These are phyloP conservation scores for Meteorus cinctellus DNA, from an alignment of 2,888 invertebrate genomes.

Conservation along the genomic window DNA sequence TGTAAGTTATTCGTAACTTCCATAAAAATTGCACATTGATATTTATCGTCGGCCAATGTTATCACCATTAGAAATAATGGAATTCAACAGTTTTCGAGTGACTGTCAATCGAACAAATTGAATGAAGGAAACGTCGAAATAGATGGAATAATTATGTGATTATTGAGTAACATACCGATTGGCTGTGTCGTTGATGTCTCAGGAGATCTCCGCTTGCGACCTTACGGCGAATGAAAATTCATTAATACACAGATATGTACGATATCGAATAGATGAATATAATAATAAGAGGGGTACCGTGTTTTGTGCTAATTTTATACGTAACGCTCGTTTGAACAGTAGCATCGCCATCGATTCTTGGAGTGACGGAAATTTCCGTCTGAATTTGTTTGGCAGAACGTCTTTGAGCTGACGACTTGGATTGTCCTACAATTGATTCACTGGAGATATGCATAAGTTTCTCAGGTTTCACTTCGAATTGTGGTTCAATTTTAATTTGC, in stretches of 20 bases:
- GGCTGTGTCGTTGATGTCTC: constrained; percentile 54
- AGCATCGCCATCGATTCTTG: constrained; percentile 74
- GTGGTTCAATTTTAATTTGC: constrained; percentile 65
- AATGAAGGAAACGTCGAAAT: too few relatives aligned
- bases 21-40: too few relatives aligned
- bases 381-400: constrained; percentile 66
- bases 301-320: constrained; percentile 82
- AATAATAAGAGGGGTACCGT: constrained; percentile 69
- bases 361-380: constrained; percentile 55
- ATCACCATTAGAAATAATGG: too few relatives aligned
- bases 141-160: background rate
- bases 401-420: constrained; percentile 65
- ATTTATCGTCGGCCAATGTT: too few relatives aligned
- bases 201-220: constrained; percentile 66
- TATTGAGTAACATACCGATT: constrained; percentile 56
- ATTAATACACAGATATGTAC: background rate
- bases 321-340: constrained; percentile 87
- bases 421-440: constrained; percentile 64
- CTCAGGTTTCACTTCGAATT: constrained; percentile 69
- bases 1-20: too few relatives aligned
- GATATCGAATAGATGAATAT: background rate
- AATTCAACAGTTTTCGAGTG: too few relatives aligned
- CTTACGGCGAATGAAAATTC: constrained; percentile 56
- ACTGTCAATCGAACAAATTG: too few relatives aligned
- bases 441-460: constrained; percentile 67